Base-by-base conservation (phyloP, 2,888 invertebrate species). In the Bimastos eiseni region DNA sequence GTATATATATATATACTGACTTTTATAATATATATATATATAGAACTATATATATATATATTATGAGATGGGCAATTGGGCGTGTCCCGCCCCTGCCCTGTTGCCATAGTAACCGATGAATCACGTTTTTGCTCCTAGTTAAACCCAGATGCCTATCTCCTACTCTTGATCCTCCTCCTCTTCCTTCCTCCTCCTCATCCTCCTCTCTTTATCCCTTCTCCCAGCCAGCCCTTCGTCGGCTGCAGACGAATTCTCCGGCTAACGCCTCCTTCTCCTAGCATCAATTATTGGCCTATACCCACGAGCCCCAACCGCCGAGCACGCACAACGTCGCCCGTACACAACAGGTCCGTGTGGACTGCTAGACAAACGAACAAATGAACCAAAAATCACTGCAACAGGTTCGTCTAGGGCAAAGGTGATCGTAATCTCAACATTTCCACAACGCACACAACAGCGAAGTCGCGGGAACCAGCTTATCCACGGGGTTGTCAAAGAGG, bases 101-200 rank as follows among this genome's bases (percentile, higher is more conserved):
- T 70, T 70, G 70, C 70, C 70, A n/a, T n/a, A 70, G 70, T 70
- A n/a, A 70, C 70, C 21, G 44, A 37, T 89, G 44, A 89, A 34
- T 88, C 36, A 88, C 88, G 34, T 49, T 49, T 17, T 19, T 1
- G 15, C 2, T 19, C 36, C 33, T 17, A 33, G 44, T 70, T 11
- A n/a, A 70, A 4, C 1, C 70, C 70, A 70, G 70, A 70, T 49
- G 49, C 49, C 49, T 21, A 6, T 70, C 70, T 70, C 11, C 30
- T 70, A 8, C 70, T 70, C 70, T n/a, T 70, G 11, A 1, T 70
- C 70, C 17, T 49, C n/a, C 70, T 70, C 70, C 70, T 70, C 30
- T 0, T n/a, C 19, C 0, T 70, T 55, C 44, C 15, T 55, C 55
- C 55, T 55, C 55, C 21, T 17, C 13, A 15, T 24, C 55, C 24